phyloP scores from a whole-genome alignment of 2,797 vertebrate species.

The Rhynchonycteris naso region DNA sequence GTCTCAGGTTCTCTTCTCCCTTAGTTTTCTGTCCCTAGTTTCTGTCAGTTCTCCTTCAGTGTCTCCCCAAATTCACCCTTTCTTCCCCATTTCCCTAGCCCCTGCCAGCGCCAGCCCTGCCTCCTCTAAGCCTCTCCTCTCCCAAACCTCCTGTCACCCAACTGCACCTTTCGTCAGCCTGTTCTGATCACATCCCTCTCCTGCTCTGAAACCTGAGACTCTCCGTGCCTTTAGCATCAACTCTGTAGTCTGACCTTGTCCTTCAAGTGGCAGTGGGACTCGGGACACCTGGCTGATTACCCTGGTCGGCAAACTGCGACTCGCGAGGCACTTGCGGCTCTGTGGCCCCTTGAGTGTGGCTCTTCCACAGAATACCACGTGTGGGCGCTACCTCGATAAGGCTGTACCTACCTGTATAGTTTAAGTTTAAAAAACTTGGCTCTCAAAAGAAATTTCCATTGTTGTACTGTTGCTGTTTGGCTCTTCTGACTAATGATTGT shows the following conservation, averaged over 20 bases:
- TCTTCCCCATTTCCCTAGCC: not conserved
- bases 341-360: too few relatives aligned
- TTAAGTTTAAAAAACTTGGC: too few relatives aligned
- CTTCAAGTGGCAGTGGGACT: not conserved
- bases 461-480: too few relatives aligned
- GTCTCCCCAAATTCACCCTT: not conserved
- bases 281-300: not conserved
- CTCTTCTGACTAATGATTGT: too few relatives aligned
- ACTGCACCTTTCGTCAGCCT: not conserved
- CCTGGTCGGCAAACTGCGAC: too few relatives aligned
- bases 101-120: not conserved
- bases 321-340: too few relatives aligned
- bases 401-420: too few relatives aligned
- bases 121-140: not conserved
- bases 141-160: not conserved
- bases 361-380: too few relatives aligned
- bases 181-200: accelerated
- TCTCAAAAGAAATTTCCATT: too few relatives aligned
- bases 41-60: not conserved
- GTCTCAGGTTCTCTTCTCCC: not conserved
- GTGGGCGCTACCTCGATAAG: too few relatives aligned
- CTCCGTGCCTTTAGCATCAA: not conserved
- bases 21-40: not conserved
- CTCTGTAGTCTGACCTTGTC: not conserved
- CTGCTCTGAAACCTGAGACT: not conserved